Evolutionary conservation across 2,113 vertebrate genomes (phyloP), one percentile per base, ranked within the genome.

Genomic region (Gymnorhina tibicen): DNA sequence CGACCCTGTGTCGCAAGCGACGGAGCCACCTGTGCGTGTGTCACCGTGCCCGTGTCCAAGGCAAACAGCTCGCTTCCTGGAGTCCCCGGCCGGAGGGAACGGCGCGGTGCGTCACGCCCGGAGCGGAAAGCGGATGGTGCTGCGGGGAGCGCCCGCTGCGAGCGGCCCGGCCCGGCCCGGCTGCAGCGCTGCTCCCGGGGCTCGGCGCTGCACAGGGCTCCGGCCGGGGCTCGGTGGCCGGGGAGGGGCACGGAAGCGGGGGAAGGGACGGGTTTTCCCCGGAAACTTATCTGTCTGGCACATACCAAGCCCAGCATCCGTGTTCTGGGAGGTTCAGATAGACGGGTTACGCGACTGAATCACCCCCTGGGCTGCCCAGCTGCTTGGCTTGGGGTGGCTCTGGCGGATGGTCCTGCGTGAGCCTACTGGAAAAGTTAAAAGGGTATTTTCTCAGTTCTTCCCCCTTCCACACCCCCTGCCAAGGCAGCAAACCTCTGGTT

Each of bases 291-390:
- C 64, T 68, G 56, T 30, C 69, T 35, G 75, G 60, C 68, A 58
- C 58, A 74, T n/a, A 72, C 3, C 41, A 5, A 50, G 55, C 16
- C 13, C 62, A 32, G 92, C 76, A 80, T 73, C 82, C 87, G 70
- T 9, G 80, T 39, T 41, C 80, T 73, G 78, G 50, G 72, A 81
- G 64, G 73, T 26, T 66, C 46, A 46, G 76, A 83, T 23, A 41
- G 75, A 37, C 0, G 4, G 4, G 32, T 35, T 12, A 1, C 42
- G 1, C 4, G 5, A 0, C 92, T 47, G 49, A 24, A 19, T 69
- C 41, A 28, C 62, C 46, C 66, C 33, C 47, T 6, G 59, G 66
- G 69, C 59, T 88, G 15, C 62, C 17, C 79, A 87, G 90, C 80
- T 79, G 80, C 66, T 64, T 33, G 69, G 74, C 59, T 47, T 10